A percentile compares a stretch with the other conserved stretches of the same genome.
Conservation (phyloP, 23 tunicate species). For the Halocynthia aurantium region DNA sequence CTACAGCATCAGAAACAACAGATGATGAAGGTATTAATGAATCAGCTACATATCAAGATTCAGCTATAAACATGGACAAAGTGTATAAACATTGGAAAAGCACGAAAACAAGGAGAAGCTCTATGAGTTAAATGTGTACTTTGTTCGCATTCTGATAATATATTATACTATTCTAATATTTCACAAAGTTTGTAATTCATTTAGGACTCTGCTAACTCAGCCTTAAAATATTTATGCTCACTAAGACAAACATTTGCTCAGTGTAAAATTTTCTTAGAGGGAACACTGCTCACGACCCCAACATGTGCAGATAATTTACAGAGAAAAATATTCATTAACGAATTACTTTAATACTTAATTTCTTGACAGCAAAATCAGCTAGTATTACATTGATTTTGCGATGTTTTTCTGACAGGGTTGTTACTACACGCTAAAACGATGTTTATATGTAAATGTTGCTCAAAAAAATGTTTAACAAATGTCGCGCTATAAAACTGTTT, state of each 20-base stretch:
- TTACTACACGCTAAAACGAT: no score
- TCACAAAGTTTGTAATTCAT: slow-evolving; percentile 6
- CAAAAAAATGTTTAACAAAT: no score
- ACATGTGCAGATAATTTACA: no score
- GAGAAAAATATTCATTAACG: no score
- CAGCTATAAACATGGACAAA: slow-evolving; percentile 22
- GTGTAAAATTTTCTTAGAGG: slow-evolving; percentile 11
- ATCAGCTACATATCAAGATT: slow-evolving; percentile 16
- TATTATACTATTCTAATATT: not conserved
- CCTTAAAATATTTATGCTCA: slow-evolving; percentile 3
- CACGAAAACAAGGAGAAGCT: slow-evolving; percentile 32
- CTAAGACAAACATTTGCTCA: not conserved
- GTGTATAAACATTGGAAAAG: slow-evolving; percentile 19
- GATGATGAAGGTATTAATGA: no score
- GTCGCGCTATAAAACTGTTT: no score
- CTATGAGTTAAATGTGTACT: slow-evolving; percentile 27
- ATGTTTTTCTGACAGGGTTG: no score
- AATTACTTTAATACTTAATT: no score
- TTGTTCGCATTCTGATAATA: not conserved
- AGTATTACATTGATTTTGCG: no score
- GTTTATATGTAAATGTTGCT: no score
- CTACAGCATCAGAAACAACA: slow-evolving; percentile 8
- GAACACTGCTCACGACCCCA: no score
- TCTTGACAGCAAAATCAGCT: no score
- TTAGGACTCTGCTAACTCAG: slow-evolving; percentile 4